Percentiles rank a stretch among this genome's conserved stretches.
These are phyloP conservation scores for Caenorhabditis afra DNA, from an alignment of 2,888 invertebrate genomes.

Conservation along the genomic window DNA sequence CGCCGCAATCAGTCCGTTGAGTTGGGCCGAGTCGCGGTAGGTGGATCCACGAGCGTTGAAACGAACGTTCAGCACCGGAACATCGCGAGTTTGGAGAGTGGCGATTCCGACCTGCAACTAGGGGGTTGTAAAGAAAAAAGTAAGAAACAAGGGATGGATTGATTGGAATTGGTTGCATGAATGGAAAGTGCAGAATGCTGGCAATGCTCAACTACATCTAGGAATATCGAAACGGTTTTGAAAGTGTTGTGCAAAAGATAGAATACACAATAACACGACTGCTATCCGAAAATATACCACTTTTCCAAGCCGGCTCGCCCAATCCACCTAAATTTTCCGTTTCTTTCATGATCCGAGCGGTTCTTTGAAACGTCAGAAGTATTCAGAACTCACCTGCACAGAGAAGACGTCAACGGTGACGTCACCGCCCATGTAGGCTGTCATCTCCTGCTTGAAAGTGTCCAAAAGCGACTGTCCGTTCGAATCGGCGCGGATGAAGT, in stretches of 20 bases:
- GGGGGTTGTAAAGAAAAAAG: neutral
- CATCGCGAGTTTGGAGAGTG: slow-evolving; percentile 72
- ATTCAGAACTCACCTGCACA: slow-evolving; percentile 85
- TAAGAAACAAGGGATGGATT: neutral
- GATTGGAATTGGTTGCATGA: neutral
- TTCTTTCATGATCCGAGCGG: neutral
- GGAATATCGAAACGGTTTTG: neutral
- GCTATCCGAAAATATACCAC: slow-evolving; percentile 28
- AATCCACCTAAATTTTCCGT: slow-evolving; percentile 37
- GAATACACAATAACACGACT: neutral
- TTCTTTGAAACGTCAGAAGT: neutral
- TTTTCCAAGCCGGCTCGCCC: slow-evolving; percentile 51
- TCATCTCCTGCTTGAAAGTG: slow-evolving; percentile 84
- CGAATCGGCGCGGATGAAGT: slow-evolving; percentile 69
- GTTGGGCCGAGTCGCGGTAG: slow-evolving; percentile 90
- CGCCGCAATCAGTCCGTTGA: slow-evolving; percentile 90
- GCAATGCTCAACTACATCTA: neutral
- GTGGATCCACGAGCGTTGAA: slow-evolving; percentile 74
- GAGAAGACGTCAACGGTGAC: slow-evolving; percentile 94
- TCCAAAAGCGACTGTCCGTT: slow-evolving; percentile 68
- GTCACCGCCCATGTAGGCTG: slow-evolving; percentile 85
- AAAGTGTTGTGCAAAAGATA: slow-evolving; percentile 1
- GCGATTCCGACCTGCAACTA: slow-evolving; percentile 84
- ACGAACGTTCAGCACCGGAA: slow-evolving; percentile 75
- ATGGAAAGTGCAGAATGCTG: slow-evolving; percentile 6